phyloP scores from a whole-genome alignment of 2,888 invertebrate genomes.

The Pinctada fucata region DNA sequence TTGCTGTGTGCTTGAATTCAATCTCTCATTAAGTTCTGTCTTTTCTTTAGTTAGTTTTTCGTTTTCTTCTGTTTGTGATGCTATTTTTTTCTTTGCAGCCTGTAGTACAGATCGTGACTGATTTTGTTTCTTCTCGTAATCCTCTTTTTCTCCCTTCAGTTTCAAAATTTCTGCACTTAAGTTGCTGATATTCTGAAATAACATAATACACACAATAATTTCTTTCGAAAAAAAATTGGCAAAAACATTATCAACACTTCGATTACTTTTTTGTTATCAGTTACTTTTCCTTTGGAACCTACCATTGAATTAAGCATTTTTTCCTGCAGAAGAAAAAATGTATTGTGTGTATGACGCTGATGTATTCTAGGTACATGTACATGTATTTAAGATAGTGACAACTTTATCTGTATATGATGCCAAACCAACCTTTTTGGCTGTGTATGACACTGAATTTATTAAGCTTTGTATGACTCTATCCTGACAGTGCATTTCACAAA shows the following conservation, averaged over 20 bases:
- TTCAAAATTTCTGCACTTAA: slow-evolving; percentile 39
- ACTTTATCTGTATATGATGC: too few relatives aligned
- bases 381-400: too few relatives aligned
- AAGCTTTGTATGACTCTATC: neutral
- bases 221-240: neutral
- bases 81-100: slow-evolving; percentile 65
- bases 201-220: neutral
- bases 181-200: slow-evolving; percentile 38
- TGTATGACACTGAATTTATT: too few relatives aligned
- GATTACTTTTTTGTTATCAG: neutral
- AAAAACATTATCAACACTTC: too few relatives aligned
- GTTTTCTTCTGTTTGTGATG: slow-evolving; percentile 66
- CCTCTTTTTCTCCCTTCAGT: slow-evolving; percentile 48
- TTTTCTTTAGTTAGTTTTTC: slow-evolving; percentile 73
- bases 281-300: neutral
- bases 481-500: slow-evolving; percentile 29
- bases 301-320: too few relatives aligned
- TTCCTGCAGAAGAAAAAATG: too few relatives aligned
- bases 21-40: slow-evolving; percentile 77
- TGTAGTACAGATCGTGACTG: slow-evolving; percentile 59
- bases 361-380: too few relatives aligned
- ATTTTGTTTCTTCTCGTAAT: slow-evolving; percentile 64
- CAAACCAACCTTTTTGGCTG: too few relatives aligned
- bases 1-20: slow-evolving; percentile 22
- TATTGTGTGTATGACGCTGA: too few relatives aligned